Percentiles rank a stretch among this genome's conserved stretches.
Conservation (phyloP, 2,888 invertebrate species). For the Endomychus coccineus region DNA sequence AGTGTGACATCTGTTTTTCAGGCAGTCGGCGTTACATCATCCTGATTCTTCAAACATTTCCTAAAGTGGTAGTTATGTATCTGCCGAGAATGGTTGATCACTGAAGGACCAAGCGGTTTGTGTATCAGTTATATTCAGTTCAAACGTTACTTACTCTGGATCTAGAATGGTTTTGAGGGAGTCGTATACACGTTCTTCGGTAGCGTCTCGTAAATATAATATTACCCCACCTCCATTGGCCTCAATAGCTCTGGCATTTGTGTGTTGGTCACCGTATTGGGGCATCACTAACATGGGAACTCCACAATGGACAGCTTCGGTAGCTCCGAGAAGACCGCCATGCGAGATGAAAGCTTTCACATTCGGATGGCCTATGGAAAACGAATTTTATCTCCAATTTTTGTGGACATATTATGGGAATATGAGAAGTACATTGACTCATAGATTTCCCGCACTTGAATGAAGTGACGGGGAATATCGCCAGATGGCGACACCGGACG, state of each 20-base stretch:
- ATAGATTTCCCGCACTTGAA: too few relatives aligned
- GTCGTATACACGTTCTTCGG: conserved; percentile 49
- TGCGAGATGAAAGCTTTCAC: conserved; percentile 61
- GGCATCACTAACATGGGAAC: conserved; percentile 61
- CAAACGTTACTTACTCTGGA: conserved; percentile 46
- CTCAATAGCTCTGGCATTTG: conserved; percentile 55
- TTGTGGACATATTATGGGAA: too few relatives aligned
- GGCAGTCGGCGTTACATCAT: too few relatives aligned
- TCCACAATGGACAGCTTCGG: conserved; percentile 60
- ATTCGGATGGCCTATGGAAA: conserved; percentile 61
- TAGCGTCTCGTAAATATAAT: conserved; percentile 50
- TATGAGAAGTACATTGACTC: too few relatives aligned
- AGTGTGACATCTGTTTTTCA: too few relatives aligned
- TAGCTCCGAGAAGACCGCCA: conserved; percentile 59
- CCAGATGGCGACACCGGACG: too few relatives aligned
- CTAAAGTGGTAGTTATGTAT: too few relatives aligned
- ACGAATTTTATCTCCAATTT: not conserved
- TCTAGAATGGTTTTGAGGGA: conserved; percentile 52
- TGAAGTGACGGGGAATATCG: too few relatives aligned
- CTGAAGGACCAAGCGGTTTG: too few relatives aligned
- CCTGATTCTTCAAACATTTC: too few relatives aligned
- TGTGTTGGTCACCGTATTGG: conserved; percentile 63
- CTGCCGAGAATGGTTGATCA: too few relatives aligned
- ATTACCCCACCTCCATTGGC: conserved; percentile 54
- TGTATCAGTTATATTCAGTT: too few relatives aligned